Base-by-base conservation (phyloP, 2,888 invertebrate genomes). In the Pseudoips prasinana region DNA sequence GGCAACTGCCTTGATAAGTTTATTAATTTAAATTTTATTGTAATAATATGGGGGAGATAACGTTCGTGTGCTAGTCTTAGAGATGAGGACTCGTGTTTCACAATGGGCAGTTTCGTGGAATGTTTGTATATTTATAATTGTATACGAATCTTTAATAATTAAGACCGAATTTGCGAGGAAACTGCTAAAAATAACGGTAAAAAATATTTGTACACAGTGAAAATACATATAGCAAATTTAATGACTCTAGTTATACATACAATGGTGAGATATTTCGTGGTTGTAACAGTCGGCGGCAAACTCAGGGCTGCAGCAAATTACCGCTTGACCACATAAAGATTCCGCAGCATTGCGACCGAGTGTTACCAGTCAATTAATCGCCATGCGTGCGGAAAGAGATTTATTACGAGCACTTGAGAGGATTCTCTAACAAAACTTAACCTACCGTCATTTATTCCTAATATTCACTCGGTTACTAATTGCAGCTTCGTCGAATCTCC, bases 311-410 rank as follows among this genome's bases (percentile, higher is more conserved):
- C 61, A 56, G 56, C 53, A 54, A 76, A 78, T 75, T 61, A 65
- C 75, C 69, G 64, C 62, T 67, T 59, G 70, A 63, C 72, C 71
- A 53, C 60, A 58, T 65, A 64, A 63, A 67, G 69, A 63, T 57
- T 62, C 44, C 55, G 51, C 58, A 55, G 30, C 56, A 38, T 47
- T 39, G 52, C 56, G 49, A 41, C 54, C 43, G 46, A 63, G 56
- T 62, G 59, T 59, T 66, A 52, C 58, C 52, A 59, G 51, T 60
- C 77, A 70, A 78, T 80, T 82, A 82, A 78, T 69, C 67, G 68
- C 74, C 67, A 71, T 79, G 81, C 83, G 82, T 82, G 82, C 73
- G 75, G 62, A 65, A 77, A 79, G 64, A 77, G 80, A 82, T 84
- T 80, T 76, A 78, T 72, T 59, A 64, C 61, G 53, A 63, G 58